Percentiles rank a stretch among this genome's conserved stretches.
Conservation (phyloP, 2,888 invertebrate genomes). For the Tetranychus truncatus region DNA sequence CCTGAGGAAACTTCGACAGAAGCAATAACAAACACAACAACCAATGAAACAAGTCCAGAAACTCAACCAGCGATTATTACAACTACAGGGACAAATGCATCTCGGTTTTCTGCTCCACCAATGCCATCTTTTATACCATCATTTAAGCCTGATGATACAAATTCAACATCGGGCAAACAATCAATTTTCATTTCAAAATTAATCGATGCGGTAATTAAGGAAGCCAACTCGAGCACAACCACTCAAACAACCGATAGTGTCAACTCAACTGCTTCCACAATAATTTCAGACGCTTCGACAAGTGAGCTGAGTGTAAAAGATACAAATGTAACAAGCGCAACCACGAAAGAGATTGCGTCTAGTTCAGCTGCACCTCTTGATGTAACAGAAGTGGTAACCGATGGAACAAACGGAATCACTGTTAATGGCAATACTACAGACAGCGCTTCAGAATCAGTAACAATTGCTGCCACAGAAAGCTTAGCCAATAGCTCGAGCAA, state of each 20-base stretch:
- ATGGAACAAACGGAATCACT: no score
- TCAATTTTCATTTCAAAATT: background rate
- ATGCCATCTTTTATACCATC: background rate
- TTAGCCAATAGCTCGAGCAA: background rate
- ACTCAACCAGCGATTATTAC: background rate
- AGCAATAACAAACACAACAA: background rate
- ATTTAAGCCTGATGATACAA: background rate
- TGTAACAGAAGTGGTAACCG: no score
- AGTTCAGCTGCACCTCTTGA: no score
- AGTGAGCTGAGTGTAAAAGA: background rate
- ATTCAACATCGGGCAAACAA: background rate
- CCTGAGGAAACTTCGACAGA: background rate
- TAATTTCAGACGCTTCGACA: no score
- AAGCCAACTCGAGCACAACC: background rate
- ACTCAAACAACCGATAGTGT: background rate
- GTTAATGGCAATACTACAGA: no score
- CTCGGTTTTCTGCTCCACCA: background rate
- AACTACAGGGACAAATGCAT: background rate
- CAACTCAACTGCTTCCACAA: background rate
- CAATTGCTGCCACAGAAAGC: background rate
- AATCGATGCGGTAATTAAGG: background rate
- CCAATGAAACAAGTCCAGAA: background rate
- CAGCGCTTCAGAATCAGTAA: background rate
- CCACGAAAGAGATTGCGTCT: no score
- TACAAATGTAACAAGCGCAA: background rate